These are phyloP conservation scores for Loxodonta africana DNA, from an alignment of 2,113 vertebrate genomes.

Conservation along the genomic window DNA sequence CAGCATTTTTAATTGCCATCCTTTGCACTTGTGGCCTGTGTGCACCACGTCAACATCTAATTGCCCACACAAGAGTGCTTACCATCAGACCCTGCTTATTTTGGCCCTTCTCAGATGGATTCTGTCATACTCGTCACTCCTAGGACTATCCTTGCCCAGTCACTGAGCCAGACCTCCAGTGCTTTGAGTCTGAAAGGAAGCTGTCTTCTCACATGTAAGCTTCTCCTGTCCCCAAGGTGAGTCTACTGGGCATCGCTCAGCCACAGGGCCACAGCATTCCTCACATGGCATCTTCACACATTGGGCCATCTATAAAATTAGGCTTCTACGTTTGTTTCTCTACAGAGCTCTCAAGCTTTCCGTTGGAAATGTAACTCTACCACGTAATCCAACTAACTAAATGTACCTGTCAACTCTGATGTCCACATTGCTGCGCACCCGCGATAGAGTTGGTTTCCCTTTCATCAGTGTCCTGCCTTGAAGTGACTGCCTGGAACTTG, in stretches of 20 bases:
- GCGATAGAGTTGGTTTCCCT: not conserved
- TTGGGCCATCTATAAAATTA: not conserved
- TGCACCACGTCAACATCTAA: not conserved
- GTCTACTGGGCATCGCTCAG: not conserved
- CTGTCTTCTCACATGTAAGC: not conserved
- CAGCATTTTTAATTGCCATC: not conserved
- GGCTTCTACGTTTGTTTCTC: conserved; percentile 18
- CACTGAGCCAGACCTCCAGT: not conserved
- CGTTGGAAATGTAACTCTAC: not conserved
- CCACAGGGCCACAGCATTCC: not conserved
- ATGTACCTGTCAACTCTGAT: not conserved
- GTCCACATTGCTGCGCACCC: not conserved
- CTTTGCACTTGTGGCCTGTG: not conserved
- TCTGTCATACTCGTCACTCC: not conserved
- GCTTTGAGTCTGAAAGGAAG: not conserved
- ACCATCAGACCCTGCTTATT: not conserved
- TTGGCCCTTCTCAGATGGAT: not conserved
- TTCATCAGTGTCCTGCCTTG: not conserved
- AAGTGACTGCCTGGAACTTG: not conserved
- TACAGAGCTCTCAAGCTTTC: not conserved
- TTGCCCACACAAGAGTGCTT: not conserved
- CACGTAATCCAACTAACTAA: not conserved
- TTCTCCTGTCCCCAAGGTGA: not conserved
- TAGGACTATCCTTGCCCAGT: not conserved
- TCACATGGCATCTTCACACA: not conserved